Percentiles rank a stretch among this genome's conserved stretches.
Conservation (phyloP, 2,113 vertebrate species). For the Erpornis zantholeuca region DNA sequence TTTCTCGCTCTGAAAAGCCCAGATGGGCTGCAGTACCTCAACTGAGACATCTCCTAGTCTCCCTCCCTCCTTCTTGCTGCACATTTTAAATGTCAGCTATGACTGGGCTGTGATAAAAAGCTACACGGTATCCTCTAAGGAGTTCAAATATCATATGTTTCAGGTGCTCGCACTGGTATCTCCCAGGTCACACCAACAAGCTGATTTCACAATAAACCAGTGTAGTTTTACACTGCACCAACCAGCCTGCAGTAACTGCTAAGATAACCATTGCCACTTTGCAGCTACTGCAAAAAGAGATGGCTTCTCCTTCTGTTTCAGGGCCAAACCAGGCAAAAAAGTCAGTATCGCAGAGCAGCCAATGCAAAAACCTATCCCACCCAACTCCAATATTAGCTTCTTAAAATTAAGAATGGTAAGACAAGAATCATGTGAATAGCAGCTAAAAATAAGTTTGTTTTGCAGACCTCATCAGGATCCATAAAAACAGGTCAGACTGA, state of each 20-base stretch:
- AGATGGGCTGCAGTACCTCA: neutral
- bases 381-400: neutral
- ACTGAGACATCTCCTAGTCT: neutral
- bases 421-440: neutral
- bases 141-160: neutral
- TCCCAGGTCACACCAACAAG: neutral
- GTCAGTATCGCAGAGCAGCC: neutral
- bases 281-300: neutral
- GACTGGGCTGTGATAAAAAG: neutral
- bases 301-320: neutral
- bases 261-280: neutral
- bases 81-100: neutral
- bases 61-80: neutral
- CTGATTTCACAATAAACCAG: neutral
- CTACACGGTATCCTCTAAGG: neutral
- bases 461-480: neutral
- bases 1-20: neutral
- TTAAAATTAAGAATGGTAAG: neutral
- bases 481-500: neutral
- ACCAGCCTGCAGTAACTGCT: neutral
- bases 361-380: neutral
- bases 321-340: neutral
- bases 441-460: neutral
- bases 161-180: neutral
- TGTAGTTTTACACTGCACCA: neutral